phyloP scores from a whole-genome alignment of 2,113 vertebrate species.

The Percina caprodes region DNA sequence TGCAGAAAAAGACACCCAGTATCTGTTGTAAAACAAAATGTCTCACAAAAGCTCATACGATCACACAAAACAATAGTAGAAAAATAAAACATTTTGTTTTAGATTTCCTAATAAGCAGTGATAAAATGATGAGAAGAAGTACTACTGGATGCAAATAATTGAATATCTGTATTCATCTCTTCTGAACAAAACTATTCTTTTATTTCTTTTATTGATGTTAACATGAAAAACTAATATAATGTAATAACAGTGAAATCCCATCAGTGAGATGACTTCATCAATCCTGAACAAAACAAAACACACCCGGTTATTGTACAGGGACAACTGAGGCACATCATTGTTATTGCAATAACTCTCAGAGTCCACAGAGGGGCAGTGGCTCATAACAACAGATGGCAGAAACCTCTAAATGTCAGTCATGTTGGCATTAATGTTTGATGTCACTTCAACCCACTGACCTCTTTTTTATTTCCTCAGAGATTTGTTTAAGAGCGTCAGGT shows the following conservation, averaged over 20 bases:
- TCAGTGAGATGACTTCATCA: conserved; percentile 1
- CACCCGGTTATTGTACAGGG: conserved; percentile 41
- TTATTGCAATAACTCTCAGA: conserved; percentile 70
- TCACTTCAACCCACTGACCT: conserved; percentile 77
- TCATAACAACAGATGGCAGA: conserved; percentile 38
- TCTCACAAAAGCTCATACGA: background rate
- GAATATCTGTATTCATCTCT: background rate
- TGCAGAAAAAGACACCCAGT: background rate
- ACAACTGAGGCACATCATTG: conserved; percentile 20
- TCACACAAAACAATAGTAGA: background rate
- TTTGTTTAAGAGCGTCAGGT: conserved; percentile 49
- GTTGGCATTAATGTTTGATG: conserved; percentile 81
- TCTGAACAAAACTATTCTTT: background rate
- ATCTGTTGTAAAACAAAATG: background rate
- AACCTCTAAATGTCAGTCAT: conserved; percentile 44
- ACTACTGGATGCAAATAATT: background rate
- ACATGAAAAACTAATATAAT: background rate
- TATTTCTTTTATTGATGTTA: conserved; percentile 4
- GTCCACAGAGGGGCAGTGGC: conserved; percentile 78
- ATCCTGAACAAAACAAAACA: conserved; percentile 21
- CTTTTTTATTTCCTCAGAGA: conserved; percentile 75
- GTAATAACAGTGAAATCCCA: background rate
- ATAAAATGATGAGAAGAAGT: background rate
- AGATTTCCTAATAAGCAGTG: background rate
- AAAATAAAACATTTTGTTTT: background rate